phyloP scores from a whole-genome alignment of 2,888 invertebrate genomes.

The Cheilosia grossa region DNA sequence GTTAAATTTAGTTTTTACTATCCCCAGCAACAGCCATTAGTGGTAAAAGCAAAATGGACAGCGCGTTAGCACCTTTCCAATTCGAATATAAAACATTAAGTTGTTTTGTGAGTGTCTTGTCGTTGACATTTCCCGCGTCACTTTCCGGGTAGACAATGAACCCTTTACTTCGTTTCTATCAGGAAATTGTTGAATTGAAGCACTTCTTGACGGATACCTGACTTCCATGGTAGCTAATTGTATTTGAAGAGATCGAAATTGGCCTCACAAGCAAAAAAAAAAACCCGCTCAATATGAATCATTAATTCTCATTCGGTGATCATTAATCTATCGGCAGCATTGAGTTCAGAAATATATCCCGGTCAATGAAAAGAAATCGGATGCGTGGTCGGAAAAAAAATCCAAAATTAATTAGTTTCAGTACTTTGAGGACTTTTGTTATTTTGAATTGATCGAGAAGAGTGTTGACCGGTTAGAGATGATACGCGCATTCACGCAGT shows the following conservation, averaged over 20 bases:
- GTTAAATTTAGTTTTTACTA: conserved; percentile 6
- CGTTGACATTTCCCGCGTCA: not conserved
- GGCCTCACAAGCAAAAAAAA: conserved; percentile 6
- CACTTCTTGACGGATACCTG: conserved; percentile 9
- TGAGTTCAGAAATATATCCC: conserved; percentile 8
- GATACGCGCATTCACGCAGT: conserved; percentile 2
- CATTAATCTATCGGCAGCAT: conserved; percentile 49
- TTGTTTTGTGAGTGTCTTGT: not conserved
- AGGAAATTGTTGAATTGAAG: not conserved
- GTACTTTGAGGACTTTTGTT: conserved; percentile 31
- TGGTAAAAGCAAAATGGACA: not conserved
- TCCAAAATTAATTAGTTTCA: conserved; percentile 55
- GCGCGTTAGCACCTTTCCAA: not conserved
- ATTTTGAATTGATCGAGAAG: conserved; percentile 4
- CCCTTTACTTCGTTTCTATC: not conserved
- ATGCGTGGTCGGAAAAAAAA: conserved; percentile 18
- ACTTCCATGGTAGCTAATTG: conserved; percentile 54
- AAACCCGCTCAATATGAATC: conserved; percentile 24
- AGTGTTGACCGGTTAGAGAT: conserved; percentile 7
- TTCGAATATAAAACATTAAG: conserved; percentile 5
- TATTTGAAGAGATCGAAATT: conserved; percentile 44
- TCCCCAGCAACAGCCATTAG: too few relatives aligned
- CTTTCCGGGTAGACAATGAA: not conserved
- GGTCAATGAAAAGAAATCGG: conserved; percentile 14
- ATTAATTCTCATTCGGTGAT: conserved; percentile 45